Evolutionary conservation across 2,113 vertebrate species (phyloP), one percentile per base, ranked within the genome.

Genomic region (Paramisgurnus dabryanus): DNA sequence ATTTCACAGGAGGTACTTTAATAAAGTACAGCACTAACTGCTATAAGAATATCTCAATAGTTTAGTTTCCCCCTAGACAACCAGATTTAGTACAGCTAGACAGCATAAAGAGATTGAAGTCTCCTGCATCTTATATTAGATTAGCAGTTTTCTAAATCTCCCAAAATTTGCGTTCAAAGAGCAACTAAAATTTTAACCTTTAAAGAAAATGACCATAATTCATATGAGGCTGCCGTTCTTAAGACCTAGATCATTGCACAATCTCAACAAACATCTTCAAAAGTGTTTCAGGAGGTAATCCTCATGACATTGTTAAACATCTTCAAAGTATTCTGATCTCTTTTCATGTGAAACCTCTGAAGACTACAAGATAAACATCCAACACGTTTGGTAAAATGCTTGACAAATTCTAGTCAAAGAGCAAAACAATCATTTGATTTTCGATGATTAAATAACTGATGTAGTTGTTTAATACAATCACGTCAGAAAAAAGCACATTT

Each of bases 331-430:
- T 41, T 18, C 17, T 41, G 69, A 39, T 53, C 17, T 72, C 69
- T 72, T 10, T 58, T 58, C 55, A 18, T 18, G 3, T 41, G 50
- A 72, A 55, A 17, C 55, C 71, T 43, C 55, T 60, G 17, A 45
- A 43, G 71, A 45, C 71, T 40, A 43, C 6, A 6, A 73, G 70
- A 73, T 60, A 73, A 73, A 73, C 10, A 5, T 4, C 13, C 69
- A 58, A 58, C 53, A 72, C 34, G 17, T 57, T 53, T 50, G 22
- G 7, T 5, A 15, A 50, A 50, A 55, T 8, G 43, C 11, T 45
- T 68, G 41, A 68, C 50, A 71, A 39, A 9, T 57, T 18, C 13
- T 18, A 9, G 55, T 60, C 15, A 73, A 60, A 45, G n/a, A 60
- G 40, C 55, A 43, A 60, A 73, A 60, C n/a, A 3, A 8, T 73